Conservation (phyloP, 2,888 invertebrate genomes). For the Falcaria lacertinaria region DNA sequence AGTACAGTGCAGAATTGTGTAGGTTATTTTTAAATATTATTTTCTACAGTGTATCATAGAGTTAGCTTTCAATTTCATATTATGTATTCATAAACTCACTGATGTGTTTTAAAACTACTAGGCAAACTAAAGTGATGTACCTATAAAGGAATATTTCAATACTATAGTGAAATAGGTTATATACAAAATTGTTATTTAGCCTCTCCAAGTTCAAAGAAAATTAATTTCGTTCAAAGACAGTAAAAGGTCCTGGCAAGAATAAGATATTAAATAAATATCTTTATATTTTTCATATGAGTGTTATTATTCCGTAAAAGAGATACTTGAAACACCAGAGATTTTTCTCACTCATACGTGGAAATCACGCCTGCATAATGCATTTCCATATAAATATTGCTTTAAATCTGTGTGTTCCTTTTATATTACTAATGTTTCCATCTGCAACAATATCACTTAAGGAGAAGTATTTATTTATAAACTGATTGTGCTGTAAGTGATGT, state of each 20-base stretch:
- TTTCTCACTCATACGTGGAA: conserved; percentile 18
- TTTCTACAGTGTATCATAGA: too few species aligned
- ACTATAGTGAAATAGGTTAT: not conserved
- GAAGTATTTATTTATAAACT: too few species aligned
- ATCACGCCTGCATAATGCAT: conserved; percentile 28
- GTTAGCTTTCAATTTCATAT: too few species aligned
- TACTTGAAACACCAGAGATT: conserved; percentile 19
- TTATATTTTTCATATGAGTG: not conserved
- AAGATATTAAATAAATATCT: not conserved
- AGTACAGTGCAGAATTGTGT: too few species aligned
- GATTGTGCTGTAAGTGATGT: too few species aligned
- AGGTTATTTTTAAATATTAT: too few species aligned
- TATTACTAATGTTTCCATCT: conserved; percentile 22
- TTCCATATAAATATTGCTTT: conserved; percentile 18
- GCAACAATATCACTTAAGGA: not conserved
- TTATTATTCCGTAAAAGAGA: conserved; percentile 3
- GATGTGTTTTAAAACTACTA: too few species aligned
- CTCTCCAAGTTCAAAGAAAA: not conserved
- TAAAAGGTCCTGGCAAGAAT: not conserved
- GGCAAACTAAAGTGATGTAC: too few species aligned
- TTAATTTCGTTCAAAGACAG: not conserved
- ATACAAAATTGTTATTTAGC: not conserved
- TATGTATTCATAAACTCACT: too few species aligned
- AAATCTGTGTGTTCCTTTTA: conserved; percentile 18
- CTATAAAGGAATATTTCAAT: too few species aligned